Conservation (phyloP, 53 echinoderm and acorn worm species). For the Holothuria scabra region DNA sequence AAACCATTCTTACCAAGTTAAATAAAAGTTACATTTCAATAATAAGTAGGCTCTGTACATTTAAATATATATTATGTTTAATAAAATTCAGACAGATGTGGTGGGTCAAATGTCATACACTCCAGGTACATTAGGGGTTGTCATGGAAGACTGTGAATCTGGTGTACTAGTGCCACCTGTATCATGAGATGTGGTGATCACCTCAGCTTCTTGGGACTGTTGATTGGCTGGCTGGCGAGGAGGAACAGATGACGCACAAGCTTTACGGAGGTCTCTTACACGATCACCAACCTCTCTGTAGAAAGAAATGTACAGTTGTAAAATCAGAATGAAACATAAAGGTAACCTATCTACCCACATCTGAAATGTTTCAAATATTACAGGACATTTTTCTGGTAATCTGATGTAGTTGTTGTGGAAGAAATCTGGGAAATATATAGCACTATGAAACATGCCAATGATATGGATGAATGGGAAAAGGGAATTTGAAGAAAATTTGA, state of each 20-base stretch:
- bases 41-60: neutral
- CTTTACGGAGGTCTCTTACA: constrained; percentile 81
- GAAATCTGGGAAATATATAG: no score
- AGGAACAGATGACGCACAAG: constrained; percentile 67
- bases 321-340: neutral
- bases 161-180: neutral
- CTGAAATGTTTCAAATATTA: no score
- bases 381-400: no score
- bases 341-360: no score
- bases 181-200: neutral
- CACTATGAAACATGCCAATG: no score
- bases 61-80: neutral
- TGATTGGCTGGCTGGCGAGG: constrained; percentile 3
- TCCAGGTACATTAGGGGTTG: constrained; percentile 8
- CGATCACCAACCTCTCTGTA: constrained; percentile 80
- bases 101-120: constrained; percentile 21
- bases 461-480: no score
- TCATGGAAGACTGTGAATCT: neutral
- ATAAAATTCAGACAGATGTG: neutral
- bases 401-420: no score
- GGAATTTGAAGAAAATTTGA: no score
- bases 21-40: no score
- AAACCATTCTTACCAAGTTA: no score
- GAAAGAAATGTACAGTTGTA: neutral
- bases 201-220: constrained; percentile 3